Evolutionary conservation across 2,113 vertebrate genomes (phyloP).

Genomic region (Psittacula cyanocephala): DNA sequence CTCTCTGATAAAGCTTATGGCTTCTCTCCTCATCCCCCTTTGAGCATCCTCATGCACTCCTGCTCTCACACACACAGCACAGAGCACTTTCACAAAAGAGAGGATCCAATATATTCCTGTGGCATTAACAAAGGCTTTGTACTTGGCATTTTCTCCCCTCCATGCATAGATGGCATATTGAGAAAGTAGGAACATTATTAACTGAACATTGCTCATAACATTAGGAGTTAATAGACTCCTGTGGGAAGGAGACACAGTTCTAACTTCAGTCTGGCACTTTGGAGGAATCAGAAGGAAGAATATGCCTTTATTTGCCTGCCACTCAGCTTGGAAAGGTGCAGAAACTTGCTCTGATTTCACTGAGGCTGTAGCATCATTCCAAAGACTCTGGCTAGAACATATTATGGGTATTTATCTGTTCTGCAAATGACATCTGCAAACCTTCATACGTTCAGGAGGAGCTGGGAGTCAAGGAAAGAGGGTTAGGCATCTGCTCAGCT

Average conservation of each 20-base stretch:
- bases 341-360: neutral
- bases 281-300: neutral
- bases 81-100: neutral
- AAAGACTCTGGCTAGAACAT: neutral
- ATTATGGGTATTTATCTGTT: neutral
- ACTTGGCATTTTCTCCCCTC: neutral
- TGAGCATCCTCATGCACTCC: neutral
- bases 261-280: neutral
- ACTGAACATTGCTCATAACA: neutral
- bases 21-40: neutral
- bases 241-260: neutral
- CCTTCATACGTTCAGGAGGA: neutral
- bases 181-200: neutral
- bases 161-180: neutral
- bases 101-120: neutral
- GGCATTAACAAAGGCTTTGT: neutral
- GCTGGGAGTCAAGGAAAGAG: neutral
- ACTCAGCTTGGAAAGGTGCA: neutral
- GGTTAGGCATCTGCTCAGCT: neutral
- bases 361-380: neutral
- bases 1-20: neutral
- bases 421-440: neutral
- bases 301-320: neutral
- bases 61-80: neutral
- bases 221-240: slow-evolving; percentile 1